Base-by-base conservation (phyloP, 2,797 vertebrate species). In the Geotrypetes seraphini region DNA sequence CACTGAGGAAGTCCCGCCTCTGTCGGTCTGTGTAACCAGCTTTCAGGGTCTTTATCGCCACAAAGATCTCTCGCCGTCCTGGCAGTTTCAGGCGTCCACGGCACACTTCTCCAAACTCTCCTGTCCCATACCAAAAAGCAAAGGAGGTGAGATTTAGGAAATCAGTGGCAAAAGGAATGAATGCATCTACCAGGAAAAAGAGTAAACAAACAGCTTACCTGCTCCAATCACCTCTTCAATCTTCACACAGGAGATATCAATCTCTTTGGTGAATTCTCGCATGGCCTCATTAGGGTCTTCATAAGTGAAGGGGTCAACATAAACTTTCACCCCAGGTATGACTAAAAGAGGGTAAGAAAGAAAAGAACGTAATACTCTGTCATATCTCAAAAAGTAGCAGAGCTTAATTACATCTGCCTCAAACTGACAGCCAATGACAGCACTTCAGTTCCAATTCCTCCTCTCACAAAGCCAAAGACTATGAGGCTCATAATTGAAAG, bases 141-240 rank as follows among this genome's bases (percentile, higher is more conserved):
- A 30, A 12, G 31, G 23, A 7, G 12, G 12, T 33, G 16, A 16
- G n/a, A 30, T 30, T n/a, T n/a, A 22, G 20, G 31, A 28, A 13
- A 17, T 2, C 5, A n/a, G 8, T 19, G 30, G 30, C 3, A 15
- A 17, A 28, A 13, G 16, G 23, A 23, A 28, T 4, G 14, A 21
- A 16, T 9, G 13, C 3, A 5, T 7, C 5, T 18, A 40, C 7
- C 26, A n/a, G n/a, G n/a, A n/a, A n/a, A n/a, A n/a, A n/a, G n/a
- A n/a, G n/a, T n/a, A n/a, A n/a, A 17, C 15, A 11, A 38, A 66
- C 60, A n/a, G 88, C 89, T 90, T 86, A 88, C 96, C 96, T 85
- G 96, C 96, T 73, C 96, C 96, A 20, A 99, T 99, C 76, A 99
- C 96, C 78, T 99, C 94, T 83, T 99, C 96, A 8, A 99, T 99